Evolutionary conservation across 1,140 invertebrate species (phyloP), one percentile per base, ranked within the genome.

Genomic region (Aradophagus sp.): DNA sequence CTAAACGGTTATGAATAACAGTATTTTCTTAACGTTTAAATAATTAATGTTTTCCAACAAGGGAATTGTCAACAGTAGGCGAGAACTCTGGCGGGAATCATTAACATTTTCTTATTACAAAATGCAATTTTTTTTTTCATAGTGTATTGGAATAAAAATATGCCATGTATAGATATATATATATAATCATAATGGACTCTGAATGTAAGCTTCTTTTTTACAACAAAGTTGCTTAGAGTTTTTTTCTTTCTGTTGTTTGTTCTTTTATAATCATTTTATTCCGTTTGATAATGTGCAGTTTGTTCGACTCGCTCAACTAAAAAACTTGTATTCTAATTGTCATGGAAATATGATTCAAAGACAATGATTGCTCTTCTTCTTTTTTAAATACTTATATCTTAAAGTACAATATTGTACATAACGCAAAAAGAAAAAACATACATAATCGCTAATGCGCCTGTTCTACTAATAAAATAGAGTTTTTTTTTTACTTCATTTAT

Each of bases 301-400:
- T 67, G 68, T 66, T 66, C 68, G 61, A 39, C 27, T 48, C 16
- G 68, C 68, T 72, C 69, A 8, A 16, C 19, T 23, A 17, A 39
- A 32, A 59, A 19, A 26, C n/a, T 36, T 34, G 39, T 36, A 26
- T 36, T 45, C 41, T 15, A 63, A 56, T 47, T 66, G 56, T 72
- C 69, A 72, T 66, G 69, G 62, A 66, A 66, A 42, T 35, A 11
- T 35, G 31, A 42, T 35, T 61, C n/a, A n/a, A n/a, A n/a, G n/a
- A n/a, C n/a, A n/a, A n/a, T n/a, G n/a, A n/a, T n/a, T n/a, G 20
- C 4, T 23, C 8, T 23, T 23, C 4, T 23, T 23, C 4, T 23
- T 23, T 23, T 50, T 50, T 50, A 12, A 50, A 26, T 19, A 38
- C n/a, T 27, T 5, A 17, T 29, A 38, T 19, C 39, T 16, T 23